Conservation (phyloP, 2,113 vertebrate genomes). For the Sylvietta virens region DNA sequence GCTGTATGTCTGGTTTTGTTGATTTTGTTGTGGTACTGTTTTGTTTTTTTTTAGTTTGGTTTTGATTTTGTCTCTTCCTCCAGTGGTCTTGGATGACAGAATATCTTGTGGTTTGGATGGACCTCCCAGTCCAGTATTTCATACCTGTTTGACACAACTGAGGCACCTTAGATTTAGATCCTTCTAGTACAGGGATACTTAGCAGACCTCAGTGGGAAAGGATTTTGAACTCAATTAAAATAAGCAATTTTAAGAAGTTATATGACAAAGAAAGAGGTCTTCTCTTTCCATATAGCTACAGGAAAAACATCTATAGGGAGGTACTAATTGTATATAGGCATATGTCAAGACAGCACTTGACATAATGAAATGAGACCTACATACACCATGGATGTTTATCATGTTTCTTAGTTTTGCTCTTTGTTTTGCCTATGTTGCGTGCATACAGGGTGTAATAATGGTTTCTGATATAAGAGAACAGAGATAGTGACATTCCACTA, state of each 20-base stretch:
- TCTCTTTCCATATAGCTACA: background rate
- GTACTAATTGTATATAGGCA: background rate
- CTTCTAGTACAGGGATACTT: background rate
- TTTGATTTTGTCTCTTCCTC: background rate
- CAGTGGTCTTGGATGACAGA: background rate
- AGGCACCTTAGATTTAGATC: background rate
- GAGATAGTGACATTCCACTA: background rate
- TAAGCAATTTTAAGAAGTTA: background rate
- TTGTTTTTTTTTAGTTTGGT: background rate
- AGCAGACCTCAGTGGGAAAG: background rate
- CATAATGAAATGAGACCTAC: background rate
- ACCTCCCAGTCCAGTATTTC: background rate
- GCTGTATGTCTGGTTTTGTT: background rate
- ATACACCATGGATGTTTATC: background rate
- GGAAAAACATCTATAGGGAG: background rate
- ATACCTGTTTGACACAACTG: background rate
- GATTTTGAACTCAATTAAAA: background rate
- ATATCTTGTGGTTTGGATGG: background rate
- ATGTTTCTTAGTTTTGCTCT: background rate
- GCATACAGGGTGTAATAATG: background rate
- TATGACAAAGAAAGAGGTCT: background rate
- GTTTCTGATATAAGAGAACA: background rate
- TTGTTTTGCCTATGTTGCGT: background rate
- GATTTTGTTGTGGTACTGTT: background rate
- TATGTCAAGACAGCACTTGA: background rate